phyloP scores from a whole-genome alignment of 2,888 invertebrate genomes.

The Drosophila percnosoma region DNA sequence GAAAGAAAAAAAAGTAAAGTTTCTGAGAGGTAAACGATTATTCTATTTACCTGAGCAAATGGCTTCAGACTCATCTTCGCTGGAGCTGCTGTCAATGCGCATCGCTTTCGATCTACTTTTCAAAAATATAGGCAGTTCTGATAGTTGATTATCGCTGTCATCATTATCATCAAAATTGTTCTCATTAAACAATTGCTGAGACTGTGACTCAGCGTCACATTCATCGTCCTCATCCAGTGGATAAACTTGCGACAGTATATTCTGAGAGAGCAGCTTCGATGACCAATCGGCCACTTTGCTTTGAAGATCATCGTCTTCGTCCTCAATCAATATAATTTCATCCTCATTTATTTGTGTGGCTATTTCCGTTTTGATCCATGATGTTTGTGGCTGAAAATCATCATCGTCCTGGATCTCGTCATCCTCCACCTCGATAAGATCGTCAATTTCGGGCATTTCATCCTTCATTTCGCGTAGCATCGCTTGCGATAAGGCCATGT shows the following conservation, averaged over 20 bases:
- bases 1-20: not conserved
- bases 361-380: conserved; percentile 23
- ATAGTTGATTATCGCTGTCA: not conserved
- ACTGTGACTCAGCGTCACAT: conserved; percentile 1
- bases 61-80: conserved; percentile 22
- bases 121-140: not conserved
- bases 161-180: not conserved
- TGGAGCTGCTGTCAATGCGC: conserved; percentile 44
- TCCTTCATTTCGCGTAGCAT: conserved; percentile 78
- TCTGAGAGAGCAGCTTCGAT: conserved; percentile 74
- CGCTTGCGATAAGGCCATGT: conserved; percentile 76
- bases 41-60: conserved; percentile 10
- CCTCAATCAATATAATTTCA: conserved; percentile 62
- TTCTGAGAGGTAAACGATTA: not conserved
- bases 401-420: conserved; percentile 28
- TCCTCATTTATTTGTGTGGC: conserved; percentile 39
- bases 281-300: conserved; percentile 78
- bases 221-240: conserved; percentile 44
- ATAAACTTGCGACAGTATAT: conserved; percentile 74
- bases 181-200: conserved; percentile 17
- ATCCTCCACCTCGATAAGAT: conserved; percentile 29
- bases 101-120: conserved; percentile 4
- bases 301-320: conserved; percentile 75
- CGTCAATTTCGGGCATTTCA: conserved; percentile 60
- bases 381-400: conserved; percentile 11